phyloP scores from a whole-genome alignment of 2,888 invertebrate species.

The Osmoderma eremita region DNA sequence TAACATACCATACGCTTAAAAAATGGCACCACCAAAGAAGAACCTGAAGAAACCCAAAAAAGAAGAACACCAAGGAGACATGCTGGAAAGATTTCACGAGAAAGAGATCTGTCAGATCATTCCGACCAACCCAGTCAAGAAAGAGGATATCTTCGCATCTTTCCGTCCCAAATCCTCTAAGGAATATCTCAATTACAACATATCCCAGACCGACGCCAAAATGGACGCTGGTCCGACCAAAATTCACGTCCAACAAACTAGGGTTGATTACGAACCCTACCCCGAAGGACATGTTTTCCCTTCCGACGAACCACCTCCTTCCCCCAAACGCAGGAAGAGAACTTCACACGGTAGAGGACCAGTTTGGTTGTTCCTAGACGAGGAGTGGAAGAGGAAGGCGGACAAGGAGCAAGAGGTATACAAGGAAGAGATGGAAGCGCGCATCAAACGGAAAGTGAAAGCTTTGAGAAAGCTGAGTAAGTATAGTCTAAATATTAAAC shows the following conservation, averaged over 20 bases:
- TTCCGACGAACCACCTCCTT: constrained; percentile 10
- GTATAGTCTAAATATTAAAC: not conserved
- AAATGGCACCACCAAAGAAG: constrained; percentile 14
- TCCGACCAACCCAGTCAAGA: constrained; percentile 46
- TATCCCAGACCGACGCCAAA: constrained; percentile 54
- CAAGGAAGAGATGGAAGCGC: constrained; percentile 44
- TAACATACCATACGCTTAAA: not conserved
- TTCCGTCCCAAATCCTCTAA: constrained; percentile 48
- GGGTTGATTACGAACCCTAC: constrained; percentile 51
- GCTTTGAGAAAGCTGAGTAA: constrained; percentile 22
- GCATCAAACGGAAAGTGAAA: constrained; percentile 39
- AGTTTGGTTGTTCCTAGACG: constrained; percentile 55
- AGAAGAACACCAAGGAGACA: constrained; percentile 41
- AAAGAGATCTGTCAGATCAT: constrained; percentile 49
- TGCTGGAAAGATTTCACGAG: constrained; percentile 42
- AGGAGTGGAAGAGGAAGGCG: constrained; percentile 49
- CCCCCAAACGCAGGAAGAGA: constrained; percentile 36
- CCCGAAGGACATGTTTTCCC: constrained; percentile 46
- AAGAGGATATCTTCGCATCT: constrained; percentile 46
- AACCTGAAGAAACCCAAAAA: not conserved
- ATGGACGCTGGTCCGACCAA: constrained; percentile 52
- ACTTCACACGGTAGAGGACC: constrained; percentile 52
- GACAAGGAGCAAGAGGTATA: constrained; percentile 41
- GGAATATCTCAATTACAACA: constrained; percentile 53
- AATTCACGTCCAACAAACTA: constrained; percentile 52